phyloP scores from a whole-genome alignment of 2,888 invertebrate genomes.

The Rotaria sp. region DNA sequence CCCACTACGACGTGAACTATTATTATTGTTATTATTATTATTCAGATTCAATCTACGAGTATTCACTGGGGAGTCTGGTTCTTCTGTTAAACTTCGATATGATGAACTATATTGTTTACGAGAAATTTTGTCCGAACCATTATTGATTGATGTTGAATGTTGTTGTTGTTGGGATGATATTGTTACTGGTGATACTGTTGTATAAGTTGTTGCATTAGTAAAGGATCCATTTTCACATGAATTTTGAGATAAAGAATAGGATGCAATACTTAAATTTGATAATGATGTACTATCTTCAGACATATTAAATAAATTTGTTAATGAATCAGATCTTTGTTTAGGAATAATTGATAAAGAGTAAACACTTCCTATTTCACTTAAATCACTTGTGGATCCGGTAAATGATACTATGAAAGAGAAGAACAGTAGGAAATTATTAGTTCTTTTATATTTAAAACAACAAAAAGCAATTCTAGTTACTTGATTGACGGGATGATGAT shows the following conservation, averaged over 20 bases:
- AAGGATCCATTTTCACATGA: conserved; percentile 11
- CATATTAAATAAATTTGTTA: conserved; percentile 20
- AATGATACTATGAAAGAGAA: neutral
- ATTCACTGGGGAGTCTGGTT: neutral
- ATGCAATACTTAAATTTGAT: conserved; percentile 23
- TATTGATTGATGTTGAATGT: neutral
- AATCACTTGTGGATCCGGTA: conserved; percentile 12
- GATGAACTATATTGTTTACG: conserved; percentile 23
- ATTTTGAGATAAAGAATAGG: conserved; percentile 21
- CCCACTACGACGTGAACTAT: neutral
- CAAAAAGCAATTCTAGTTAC: neutral
- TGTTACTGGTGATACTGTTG: neutral
- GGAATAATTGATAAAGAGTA: neutral
- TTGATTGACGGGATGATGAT: neutral
- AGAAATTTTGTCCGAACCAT: neutral
- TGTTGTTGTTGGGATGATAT: neutral
- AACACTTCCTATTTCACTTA: neutral
- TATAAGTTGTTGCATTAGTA: neutral
- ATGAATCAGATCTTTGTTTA: conserved; percentile 10
- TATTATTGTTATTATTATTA: neutral
- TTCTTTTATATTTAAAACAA: neutral
- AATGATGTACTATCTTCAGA: conserved; percentile 27
- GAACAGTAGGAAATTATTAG: neutral
- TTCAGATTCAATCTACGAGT: neutral
- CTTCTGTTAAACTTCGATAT: neutral